phyloP scores from a whole-genome alignment of 2,113 vertebrate species.

The Ginglymostoma cirratum region DNA sequence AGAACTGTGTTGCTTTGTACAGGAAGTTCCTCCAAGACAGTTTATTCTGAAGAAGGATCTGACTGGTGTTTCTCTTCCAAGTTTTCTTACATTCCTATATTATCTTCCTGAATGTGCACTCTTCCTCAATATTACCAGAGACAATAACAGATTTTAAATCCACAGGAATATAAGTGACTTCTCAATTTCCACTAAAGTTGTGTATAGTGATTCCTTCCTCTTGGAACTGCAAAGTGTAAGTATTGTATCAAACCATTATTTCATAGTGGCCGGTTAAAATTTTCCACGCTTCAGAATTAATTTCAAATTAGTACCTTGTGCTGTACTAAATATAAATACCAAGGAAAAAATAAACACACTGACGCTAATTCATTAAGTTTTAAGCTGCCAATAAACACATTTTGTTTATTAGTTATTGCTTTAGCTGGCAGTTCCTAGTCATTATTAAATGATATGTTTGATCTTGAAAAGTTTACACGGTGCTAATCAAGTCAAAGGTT shows the following conservation, averaged over 20 bases:
- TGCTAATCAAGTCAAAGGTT: background rate
- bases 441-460: background rate
- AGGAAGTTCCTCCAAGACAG: too few species aligned
- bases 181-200: background rate
- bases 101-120: background rate
- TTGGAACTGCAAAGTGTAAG: background rate
- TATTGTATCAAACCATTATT: background rate
- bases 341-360: background rate
- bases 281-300: background rate
- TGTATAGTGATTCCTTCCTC: background rate
- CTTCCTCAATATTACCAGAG: background rate
- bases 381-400: background rate
- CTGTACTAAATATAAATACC: background rate
- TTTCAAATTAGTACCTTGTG: background rate
- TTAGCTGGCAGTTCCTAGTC: background rate
- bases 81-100: background rate
- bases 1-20: too few species aligned
- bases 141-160: background rate
- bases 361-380: background rate
- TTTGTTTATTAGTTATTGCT: background rate
- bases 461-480: background rate
- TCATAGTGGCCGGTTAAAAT: background rate
- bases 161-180: background rate
- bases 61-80: background rate
- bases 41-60: too few species aligned